Evolutionary conservation across 2,797 vertebrate species (phyloP), one percentile per base, ranked within the genome.

Genomic region (Mormyrus proboscirostris): DNA sequence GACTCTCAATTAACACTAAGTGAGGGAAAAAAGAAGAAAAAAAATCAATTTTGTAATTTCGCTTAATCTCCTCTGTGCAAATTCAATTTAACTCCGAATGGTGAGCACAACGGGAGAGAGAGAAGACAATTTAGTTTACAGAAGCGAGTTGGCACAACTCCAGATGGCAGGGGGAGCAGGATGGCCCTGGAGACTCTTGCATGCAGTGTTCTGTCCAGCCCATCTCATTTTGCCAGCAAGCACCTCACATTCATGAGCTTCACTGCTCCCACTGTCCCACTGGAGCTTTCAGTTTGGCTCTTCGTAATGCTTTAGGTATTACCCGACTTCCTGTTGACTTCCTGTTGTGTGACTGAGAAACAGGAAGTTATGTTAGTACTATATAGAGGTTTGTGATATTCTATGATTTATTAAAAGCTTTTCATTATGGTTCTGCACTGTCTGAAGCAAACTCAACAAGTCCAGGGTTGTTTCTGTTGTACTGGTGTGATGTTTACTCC

Each of bases 41-140:
- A 50, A n/a, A 87, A 87, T 87, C 51, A 38, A 87, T 87, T 57
- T 87, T 44, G 25, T n/a, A 87, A 57, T 59, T 87, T 57, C 29
- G 3, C 33, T 57, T 51, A 57, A 55, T 87, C 53, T 55, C 53
- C 19, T 53, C 53, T 87, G 86, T 38, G 53, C 86, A 87, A 57
- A 57, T 87, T 57, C 8, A 87, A 57, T 87, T 87, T 87, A 57
- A 59, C 86, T 84, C 19, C 22, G 47, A 25, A 84, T 12, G 41
- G 82, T 50, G 41, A 50, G 19, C 82, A 51, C 22, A 14, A 22
- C n/a, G n/a, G 25, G 41, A 62, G 10, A 55, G 29, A 55, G 51
- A 57, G 53, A 53, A 44, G 3, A n/a, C 2, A 10, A 51, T 87
- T 59, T n/a, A 38, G 53, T 59, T 57, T 59, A 38, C 25, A 19